phyloP scores from a whole-genome alignment of 2,888 invertebrate genomes.

The Phlogophora meticulosa region DNA sequence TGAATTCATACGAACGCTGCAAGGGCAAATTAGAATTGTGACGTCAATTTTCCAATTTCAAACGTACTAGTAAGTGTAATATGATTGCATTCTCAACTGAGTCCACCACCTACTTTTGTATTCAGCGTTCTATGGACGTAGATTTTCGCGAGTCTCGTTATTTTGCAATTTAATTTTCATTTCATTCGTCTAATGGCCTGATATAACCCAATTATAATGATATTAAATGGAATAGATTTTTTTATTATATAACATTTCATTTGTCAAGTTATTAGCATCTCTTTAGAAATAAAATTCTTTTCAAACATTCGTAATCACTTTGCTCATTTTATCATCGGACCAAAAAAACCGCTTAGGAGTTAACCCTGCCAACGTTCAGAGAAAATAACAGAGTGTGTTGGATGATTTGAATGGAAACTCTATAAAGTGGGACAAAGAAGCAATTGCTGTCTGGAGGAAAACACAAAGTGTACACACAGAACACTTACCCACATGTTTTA shows the following conservation, averaged over 20 bases:
- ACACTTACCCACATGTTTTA: slow-evolving; percentile 19
- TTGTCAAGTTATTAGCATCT: slow-evolving; percentile 65
- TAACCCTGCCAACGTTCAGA: slow-evolving; percentile 21
- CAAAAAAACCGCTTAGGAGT: slow-evolving; percentile 34
- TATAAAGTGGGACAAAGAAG: slow-evolving; percentile 50
- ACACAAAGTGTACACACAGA: slow-evolving; percentile 39
- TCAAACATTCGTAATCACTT: slow-evolving; percentile 40
- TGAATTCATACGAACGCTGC: slow-evolving; percentile 35
- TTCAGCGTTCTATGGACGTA: slow-evolving; percentile 22
- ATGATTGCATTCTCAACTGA: slow-evolving; percentile 52
- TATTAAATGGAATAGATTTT: slow-evolving; percentile 68
- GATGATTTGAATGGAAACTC: slow-evolving; percentile 50
- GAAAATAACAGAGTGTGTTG: slow-evolving; percentile 48
- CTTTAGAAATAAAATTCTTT: slow-evolving; percentile 64
- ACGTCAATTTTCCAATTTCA: slow-evolving; percentile 36
- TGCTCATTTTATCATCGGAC: slow-evolving; percentile 20
- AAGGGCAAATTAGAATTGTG: slow-evolving; percentile 51
- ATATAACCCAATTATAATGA: slow-evolving; percentile 75
- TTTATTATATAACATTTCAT: slow-evolving; percentile 59
- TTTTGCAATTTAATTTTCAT: slow-evolving; percentile 75
- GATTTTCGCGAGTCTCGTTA: slow-evolving; percentile 57
- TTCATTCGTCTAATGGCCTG: slow-evolving; percentile 76
- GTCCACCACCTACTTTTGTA: slow-evolving; percentile 26
- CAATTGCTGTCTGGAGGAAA: slow-evolving; percentile 39
- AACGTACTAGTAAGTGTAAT: slow-evolving; percentile 40